A percentile compares a stretch with the other conserved stretches of the same genome.
Evolutionary conservation across 2,888 invertebrate species (phyloP).

Genomic region (Napeogenes inachia): DNA sequence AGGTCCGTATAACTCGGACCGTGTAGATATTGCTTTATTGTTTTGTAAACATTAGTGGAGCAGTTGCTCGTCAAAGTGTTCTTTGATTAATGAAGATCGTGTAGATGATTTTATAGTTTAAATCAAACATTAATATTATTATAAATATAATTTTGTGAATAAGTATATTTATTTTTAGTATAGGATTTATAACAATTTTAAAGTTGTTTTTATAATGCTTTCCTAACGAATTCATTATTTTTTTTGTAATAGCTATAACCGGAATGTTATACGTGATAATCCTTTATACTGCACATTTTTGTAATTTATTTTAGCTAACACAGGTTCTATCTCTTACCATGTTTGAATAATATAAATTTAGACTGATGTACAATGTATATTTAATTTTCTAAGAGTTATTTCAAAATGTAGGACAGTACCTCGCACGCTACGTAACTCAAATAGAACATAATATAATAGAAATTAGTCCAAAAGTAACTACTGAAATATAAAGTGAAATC

Average conservation of each 20-base stretch:
- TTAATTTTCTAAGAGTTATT: slow-evolving; percentile 6
- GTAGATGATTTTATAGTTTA: slow-evolving; percentile 13
- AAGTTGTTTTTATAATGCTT: slow-evolving; percentile 4
- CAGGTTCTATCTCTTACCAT: neutral
- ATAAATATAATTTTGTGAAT: slow-evolving; percentile 21
- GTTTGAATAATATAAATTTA: neutral
- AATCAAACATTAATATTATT: slow-evolving; percentile 11
- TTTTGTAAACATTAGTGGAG: slow-evolving; percentile 19
- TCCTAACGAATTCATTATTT: neutral
- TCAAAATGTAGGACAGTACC: slow-evolving; percentile 11
- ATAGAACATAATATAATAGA: neutral
- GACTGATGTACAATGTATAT: slow-evolving; percentile 2
- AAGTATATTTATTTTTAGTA: slow-evolving; percentile 27
- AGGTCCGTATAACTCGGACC: slow-evolving; percentile 8
- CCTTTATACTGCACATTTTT: slow-evolving; percentile 7
- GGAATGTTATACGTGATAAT: neutral
- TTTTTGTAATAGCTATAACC: no score
- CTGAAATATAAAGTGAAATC: no score
- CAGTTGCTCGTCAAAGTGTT: slow-evolving; percentile 13
- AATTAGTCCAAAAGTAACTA: neutral
- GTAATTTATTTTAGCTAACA: neutral
- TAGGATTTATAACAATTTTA: slow-evolving; percentile 14
- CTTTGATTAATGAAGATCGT: slow-evolving; percentile 11
- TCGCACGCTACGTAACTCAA: slow-evolving; percentile 11
- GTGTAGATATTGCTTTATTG: slow-evolving; percentile 22